phyloP scores from a whole-genome alignment of 64 coral and sea anemone genomes.

The Astreopora myriophthalma region DNA sequence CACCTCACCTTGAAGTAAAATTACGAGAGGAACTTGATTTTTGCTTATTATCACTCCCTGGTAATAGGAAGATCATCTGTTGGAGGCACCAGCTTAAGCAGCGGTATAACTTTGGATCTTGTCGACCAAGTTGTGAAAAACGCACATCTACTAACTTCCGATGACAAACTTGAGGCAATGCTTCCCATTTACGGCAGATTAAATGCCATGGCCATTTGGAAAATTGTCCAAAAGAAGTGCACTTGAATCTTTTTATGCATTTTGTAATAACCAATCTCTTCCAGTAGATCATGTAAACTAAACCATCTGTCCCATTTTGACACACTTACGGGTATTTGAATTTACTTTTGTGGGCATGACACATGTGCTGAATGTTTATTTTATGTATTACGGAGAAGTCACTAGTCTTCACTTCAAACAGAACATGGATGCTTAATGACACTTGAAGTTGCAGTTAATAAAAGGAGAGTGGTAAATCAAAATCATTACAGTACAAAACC shows the following conservation, averaged over 20 bases:
- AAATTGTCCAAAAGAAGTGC: conserved; percentile 49
- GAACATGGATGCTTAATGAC: neutral
- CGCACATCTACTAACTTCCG: conserved; percentile 28
- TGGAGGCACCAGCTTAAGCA: conserved; percentile 40
- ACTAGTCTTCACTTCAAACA: neutral
- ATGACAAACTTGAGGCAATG: conserved; percentile 28
- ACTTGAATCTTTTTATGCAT: neutral
- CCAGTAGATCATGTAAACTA: neutral
- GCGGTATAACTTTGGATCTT: conserved; percentile 54
- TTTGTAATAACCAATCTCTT: neutral
- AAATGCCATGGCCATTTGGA: conserved; percentile 48
- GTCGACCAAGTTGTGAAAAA: conserved; percentile 43
- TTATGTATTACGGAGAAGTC: neutral
- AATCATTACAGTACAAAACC: neutral
- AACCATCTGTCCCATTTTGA: neutral
- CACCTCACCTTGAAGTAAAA: neutral
- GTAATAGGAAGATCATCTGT: conserved; percentile 57
- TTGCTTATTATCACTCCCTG: conserved; percentile 9
- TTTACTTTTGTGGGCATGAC: neutral
- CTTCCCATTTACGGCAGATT: conserved; percentile 58
- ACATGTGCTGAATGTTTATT: neutral
- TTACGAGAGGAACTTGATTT: conserved; percentile 1
- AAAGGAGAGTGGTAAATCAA: neutral
- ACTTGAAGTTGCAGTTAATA: neutral
- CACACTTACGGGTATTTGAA: neutral